phyloP scores from a whole-genome alignment of 1,140 invertebrate genomes.

The Antheraea mylitta region DNA sequence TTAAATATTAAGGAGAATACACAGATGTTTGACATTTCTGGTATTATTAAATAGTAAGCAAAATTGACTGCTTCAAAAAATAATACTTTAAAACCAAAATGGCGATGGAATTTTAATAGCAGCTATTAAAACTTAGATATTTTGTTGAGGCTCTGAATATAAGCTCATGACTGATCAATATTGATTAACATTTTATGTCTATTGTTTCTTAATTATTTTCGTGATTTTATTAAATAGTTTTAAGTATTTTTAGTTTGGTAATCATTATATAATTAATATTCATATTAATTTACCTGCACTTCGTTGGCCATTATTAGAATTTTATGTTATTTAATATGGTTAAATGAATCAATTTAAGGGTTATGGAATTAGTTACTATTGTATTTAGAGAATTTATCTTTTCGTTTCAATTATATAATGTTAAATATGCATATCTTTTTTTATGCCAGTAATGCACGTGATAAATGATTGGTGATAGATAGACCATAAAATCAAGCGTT shows the following conservation, averaged over 20 bases:
- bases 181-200: slow-evolving; percentile 16
- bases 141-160: neutral
- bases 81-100: no score
- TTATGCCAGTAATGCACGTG: slow-evolving; percentile 72
- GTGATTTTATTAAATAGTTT: neutral
- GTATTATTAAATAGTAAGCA: no score
- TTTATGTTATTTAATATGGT: slow-evolving; percentile 46
- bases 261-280: slow-evolving; percentile 61
- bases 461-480: slow-evolving; percentile 69
- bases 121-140: slow-evolving; percentile 3
- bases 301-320: slow-evolving; percentile 56
- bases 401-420: slow-evolving; percentile 62
- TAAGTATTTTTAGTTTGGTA: slow-evolving; percentile 44
- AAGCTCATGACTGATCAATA: slow-evolving; percentile 19
- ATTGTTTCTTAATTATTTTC: slow-evolving; percentile 16
- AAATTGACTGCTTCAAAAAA: no score
- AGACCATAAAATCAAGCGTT: slow-evolving; percentile 37
- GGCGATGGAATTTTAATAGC: neutral
- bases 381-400: slow-evolving; percentile 50
- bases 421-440: slow-evolving; percentile 67
- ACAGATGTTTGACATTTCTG: no score
- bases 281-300: slow-evolving; percentile 61
- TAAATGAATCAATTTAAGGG: slow-evolving; percentile 61
- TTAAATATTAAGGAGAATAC: no score
- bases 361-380: slow-evolving; percentile 62